Evolutionary conservation across 2,113 vertebrate genomes (phyloP).

Genomic region (Lichenostomus cassidix): DNA sequence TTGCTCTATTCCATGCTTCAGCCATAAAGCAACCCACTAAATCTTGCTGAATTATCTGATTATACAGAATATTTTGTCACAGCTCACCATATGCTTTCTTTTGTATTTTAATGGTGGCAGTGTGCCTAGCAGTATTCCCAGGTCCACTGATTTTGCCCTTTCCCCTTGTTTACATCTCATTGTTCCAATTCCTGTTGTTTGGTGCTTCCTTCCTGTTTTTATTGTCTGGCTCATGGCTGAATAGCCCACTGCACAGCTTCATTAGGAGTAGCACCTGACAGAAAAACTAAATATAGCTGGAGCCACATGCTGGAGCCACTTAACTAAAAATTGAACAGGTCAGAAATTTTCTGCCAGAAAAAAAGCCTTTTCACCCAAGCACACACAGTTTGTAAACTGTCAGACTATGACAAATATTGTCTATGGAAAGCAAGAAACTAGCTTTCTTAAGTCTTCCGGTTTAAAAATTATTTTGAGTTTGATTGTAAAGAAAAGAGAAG

Average conservation of each 20-base stretch:
- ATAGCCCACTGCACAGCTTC: background rate
- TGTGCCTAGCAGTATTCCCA: background rate
- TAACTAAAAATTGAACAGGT: background rate
- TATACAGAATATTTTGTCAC: background rate
- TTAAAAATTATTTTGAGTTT: background rate
- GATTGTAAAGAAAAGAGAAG: background rate
- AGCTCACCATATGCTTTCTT: conserved; percentile 9
- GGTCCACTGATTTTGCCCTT: background rate
- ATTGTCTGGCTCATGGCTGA: background rate
- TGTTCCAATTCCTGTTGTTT: background rate
- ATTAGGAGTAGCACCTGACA: background rate
- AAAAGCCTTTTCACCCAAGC: background rate
- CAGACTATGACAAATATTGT: background rate
- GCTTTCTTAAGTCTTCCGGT: background rate
- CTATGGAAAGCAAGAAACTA: background rate
- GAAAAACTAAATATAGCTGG: background rate
- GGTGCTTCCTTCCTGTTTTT: background rate
- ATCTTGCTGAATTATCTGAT: background rate
- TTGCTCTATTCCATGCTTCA: background rate
- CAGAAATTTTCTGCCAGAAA: background rate
- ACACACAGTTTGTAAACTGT: background rate
- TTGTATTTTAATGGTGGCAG: background rate
- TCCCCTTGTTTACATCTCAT: background rate
- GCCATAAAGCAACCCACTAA: conserved; percentile 38
- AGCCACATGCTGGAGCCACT: background rate